Percentiles rank a stretch among this genome's conserved stretches.
Evolutionary conservation across 1,140 invertebrate genomes (phyloP).

Genomic region (Pemphigus obesinymphae): DNA sequence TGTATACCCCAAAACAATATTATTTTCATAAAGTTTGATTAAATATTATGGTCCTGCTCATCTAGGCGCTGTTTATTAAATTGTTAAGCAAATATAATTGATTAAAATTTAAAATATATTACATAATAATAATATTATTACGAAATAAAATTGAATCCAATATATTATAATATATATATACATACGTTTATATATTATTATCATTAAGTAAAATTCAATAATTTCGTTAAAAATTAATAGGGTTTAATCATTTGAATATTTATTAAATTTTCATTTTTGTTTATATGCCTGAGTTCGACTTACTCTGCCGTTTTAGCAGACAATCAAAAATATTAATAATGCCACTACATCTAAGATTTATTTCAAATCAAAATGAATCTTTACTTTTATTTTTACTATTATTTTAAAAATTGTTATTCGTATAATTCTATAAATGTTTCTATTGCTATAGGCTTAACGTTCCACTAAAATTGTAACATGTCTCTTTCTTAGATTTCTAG

Average conservation of each 20-base stretch:
- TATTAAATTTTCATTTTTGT: background rate
- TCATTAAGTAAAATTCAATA: background rate
- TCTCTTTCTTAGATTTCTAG: conserved; percentile 3
- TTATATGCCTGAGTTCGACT: background rate
- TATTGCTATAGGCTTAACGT: background rate
- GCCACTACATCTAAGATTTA: background rate
- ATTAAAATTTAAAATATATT: conserved; percentile 2
- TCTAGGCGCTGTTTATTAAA: conserved; percentile 39
- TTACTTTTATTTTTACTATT: background rate
- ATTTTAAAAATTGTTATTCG: background rate
- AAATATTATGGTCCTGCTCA: conserved; percentile 22
- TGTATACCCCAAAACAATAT: background rate
- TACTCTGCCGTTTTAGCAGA: conserved; percentile 3
- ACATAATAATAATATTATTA: conserved; percentile 3
- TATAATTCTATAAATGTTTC: background rate
- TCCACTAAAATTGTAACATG: background rate
- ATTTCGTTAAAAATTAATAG: background rate
- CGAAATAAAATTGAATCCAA: conserved; percentile 3
- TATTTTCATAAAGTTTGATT: background rate
- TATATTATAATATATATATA: conserved; percentile 2
- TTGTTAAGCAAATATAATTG: conserved; percentile 16
- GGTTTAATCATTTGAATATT: background rate
- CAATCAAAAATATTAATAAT: conserved; percentile 22
- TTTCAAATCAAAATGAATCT: background rate
- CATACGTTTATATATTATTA: conserved; percentile 2